Conservation (phyloP, 2,888 invertebrate genomes). For the Schizotus pectinicornis region DNA sequence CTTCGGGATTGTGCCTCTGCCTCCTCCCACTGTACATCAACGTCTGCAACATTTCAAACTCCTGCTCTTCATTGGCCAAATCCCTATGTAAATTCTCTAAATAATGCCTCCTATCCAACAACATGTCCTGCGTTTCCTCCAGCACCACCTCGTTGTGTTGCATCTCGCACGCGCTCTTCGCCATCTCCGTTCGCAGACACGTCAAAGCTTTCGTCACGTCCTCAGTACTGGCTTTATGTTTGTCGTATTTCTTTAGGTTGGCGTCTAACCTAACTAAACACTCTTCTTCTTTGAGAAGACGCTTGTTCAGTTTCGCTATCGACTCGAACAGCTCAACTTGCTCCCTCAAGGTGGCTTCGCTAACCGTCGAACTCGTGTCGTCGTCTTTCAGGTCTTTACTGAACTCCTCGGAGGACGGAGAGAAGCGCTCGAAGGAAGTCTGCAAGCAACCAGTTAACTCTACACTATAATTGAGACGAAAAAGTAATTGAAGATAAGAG, state of each 20-base stretch:
- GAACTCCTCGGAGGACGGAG: constrained; percentile 55
- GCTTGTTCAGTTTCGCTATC: constrained; percentile 74
- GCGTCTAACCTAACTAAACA: constrained; percentile 69
- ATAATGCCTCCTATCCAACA: constrained; percentile 47
- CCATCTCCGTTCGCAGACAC: constrained; percentile 54
- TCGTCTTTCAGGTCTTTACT: constrained; percentile 53
- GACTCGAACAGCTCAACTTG: constrained; percentile 77
- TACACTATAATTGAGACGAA: not conserved
- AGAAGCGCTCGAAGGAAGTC: constrained; percentile 53
- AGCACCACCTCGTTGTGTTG: constrained; percentile 58
- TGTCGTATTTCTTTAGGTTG: constrained; percentile 59
- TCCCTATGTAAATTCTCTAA: constrained; percentile 54
- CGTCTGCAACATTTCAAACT: constrained; percentile 57
- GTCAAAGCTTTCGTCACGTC: constrained; percentile 49
- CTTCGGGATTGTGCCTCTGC: constrained; percentile 32
- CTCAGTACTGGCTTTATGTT: constrained; percentile 46
- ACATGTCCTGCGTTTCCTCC: constrained; percentile 54
- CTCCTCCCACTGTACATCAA: constrained; percentile 51
- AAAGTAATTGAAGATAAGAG: not conserved
- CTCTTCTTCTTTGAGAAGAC: constrained; percentile 76
- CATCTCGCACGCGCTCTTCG: constrained; percentile 58
- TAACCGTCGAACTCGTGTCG: constrained; percentile 57
- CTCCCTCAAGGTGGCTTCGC: constrained; percentile 64
- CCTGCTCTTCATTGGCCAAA: constrained; percentile 54
- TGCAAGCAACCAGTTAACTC: constrained; percentile 33